Evolutionary conservation across 2,113 vertebrate species (phyloP).

Genomic region (Myrmecobius fasciatus): DNA sequence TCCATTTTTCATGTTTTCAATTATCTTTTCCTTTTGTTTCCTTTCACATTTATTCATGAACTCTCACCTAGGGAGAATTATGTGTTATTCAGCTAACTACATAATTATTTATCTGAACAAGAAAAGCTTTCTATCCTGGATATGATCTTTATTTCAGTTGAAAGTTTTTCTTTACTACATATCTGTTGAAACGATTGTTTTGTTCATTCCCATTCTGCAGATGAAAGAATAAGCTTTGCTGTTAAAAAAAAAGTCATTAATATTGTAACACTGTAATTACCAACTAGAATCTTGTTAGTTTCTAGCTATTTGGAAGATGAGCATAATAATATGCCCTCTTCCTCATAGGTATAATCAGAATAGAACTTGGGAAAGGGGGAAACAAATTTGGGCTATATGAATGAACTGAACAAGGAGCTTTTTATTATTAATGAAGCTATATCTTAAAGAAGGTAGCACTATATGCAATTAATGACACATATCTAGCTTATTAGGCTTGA

Average conservation of each 20-base stretch:
- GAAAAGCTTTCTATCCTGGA: not conserved
- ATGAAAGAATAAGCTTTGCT: not conserved
- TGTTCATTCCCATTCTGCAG: not conserved
- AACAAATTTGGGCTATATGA: not conserved
- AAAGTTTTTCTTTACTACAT: not conserved
- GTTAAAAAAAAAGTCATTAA: not conserved
- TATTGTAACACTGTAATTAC: not conserved
- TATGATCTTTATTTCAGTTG: not conserved
- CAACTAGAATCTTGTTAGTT: not conserved
- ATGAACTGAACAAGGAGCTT: not conserved
- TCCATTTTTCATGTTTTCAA: slow-evolving; percentile 1
- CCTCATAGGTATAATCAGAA: not conserved
- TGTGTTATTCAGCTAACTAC: not conserved
- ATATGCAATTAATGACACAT: not conserved
- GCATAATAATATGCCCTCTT: not conserved
- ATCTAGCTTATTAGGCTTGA: not conserved
- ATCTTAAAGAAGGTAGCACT: not conserved
- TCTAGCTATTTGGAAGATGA: not conserved
- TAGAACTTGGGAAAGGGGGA: not conserved
- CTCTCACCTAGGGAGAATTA: not conserved
- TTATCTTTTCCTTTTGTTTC: slow-evolving; percentile 30
- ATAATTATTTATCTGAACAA: not conserved
- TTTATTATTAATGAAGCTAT: not conserved
- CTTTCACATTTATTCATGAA: slow-evolving; percentile 30
- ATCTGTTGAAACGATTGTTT: not conserved